Evolutionary conservation across 1,140 invertebrate genomes (phyloP), one percentile per base, ranked within the genome.

Genomic region (Coptotermes formosanus): DNA sequence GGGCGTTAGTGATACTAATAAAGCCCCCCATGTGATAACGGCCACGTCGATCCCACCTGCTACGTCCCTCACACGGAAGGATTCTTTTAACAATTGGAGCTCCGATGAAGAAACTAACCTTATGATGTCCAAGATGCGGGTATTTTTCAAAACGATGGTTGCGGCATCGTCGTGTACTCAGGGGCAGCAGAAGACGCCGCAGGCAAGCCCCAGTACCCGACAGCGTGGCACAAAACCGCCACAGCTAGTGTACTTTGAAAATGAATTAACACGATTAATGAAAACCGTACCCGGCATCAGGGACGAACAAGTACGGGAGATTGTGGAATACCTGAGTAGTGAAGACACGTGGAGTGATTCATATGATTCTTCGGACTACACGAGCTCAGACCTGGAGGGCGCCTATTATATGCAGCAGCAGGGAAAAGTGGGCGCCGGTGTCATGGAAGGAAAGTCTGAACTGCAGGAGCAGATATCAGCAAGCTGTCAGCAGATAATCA

Each of bases 41-140:
- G 32, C 52, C 55, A 69, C 87, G 12, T 82, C 92, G 64, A 90
- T 88, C 30, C 86, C 89, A 38, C 89, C 89, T 48, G 89, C 89
- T n/a, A 87, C 92, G 44, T 92, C 93, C 19, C 89, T 97, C 0
- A 94, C 94, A 9, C 92, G 97, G 48, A 97, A 97, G 90, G 97
- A 97, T 90, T 97, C 96, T 89, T 97, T 97, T 90, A 97, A 97
- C 89, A 97, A 97, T 89, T 97, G 97, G 97, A 97, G 96, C 82
- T 97, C 96, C 0, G 97, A 98, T 89, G 97, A 98, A 90, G 97
- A 97, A 91, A 97, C 97, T 1, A 98, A 98, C 90, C 90, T 97
- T 16, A 98, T 98, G 97, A 97, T 98, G 97, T 96, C 95, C 19
- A 97, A 97, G 91, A 97, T 98, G 96, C 92, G 96, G 8, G 96